These are phyloP conservation scores for Ardeotis arabs DNA, from an alignment of 2,113 vertebrate genomes.

Conservation along the genomic window DNA sequence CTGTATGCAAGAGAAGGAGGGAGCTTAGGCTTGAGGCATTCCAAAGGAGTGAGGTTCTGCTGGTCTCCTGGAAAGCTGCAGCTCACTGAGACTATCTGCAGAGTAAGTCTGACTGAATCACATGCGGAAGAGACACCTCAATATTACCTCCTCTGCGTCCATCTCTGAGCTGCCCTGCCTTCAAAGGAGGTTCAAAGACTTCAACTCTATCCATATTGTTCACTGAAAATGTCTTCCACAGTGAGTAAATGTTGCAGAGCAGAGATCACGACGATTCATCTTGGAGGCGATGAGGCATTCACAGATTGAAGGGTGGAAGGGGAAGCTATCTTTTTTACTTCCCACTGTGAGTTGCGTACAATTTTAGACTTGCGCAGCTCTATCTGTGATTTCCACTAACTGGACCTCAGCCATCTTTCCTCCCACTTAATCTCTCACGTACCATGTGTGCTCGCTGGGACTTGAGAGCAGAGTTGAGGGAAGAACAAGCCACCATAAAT, in stretches of 20 bases:
- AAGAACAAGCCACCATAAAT: constrained; percentile 36
- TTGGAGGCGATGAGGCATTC: neutral
- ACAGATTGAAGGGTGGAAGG: constrained; percentile 24
- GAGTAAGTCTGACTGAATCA: neutral
- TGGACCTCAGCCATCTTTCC: constrained; percentile 47
- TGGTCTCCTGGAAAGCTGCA: neutral
- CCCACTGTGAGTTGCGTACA: neutral
- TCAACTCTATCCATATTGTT: neutral
- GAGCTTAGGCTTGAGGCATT: neutral
- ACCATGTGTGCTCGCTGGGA: neutral
- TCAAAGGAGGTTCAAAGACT: neutral
- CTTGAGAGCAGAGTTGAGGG: constrained; percentile 2
- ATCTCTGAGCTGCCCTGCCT: neutral
- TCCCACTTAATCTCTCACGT: constrained; percentile 51
- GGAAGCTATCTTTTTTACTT: constrained; percentile 22
- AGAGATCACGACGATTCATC: neutral
- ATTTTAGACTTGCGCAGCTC: neutral
- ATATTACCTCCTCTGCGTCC: neutral
- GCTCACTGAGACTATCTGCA: neutral
- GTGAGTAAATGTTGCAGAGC: neutral
- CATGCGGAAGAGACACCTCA: neutral
- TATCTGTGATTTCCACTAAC: neutral
- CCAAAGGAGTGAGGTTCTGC: neutral
- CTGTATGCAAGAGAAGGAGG: neutral
- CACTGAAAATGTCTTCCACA: neutral